Evolutionary conservation across 1,140 invertebrate genomes (phyloP), one percentile per base, ranked within the genome.

Genomic region (Wasmannia auropunctata): DNA sequence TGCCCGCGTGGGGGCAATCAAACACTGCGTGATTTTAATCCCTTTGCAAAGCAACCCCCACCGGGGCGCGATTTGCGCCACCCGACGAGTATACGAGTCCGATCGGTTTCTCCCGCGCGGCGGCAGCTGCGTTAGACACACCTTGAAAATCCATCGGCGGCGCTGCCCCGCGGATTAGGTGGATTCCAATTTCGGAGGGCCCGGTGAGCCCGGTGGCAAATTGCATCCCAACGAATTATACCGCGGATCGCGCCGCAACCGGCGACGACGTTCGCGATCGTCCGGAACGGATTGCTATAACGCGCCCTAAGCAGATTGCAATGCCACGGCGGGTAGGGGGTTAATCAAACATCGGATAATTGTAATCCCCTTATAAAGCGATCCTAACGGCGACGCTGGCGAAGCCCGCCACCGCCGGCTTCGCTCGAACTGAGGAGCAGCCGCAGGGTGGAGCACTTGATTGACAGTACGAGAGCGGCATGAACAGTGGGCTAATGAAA

Each of bases 401-500:
- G n/a, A 37, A 81, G 49, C 49, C 34, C 31, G 77, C 49, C 40
- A 79, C 56, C 67, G 63, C 65, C 56, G 65, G 80, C 43, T 65
- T 74, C 85, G 72, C 69, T 86, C 72, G 60, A 86, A 90, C 90
- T 87, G 83, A 87, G 90, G 87, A 88, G 87, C 63, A 86, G 90
- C 90, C 90, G 91, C 87, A 85, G 88, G 72, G 90, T 86, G 86
- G 76, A 90, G 89, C 90, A 92, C 91, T 94, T 95, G 94, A 95
- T 95, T 95, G 94, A 94, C 94, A 94, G 94, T 86, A 85, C 88
- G 89, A 83, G 90, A 93, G 89, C 83, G 88, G 90, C 88, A 93
- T 90, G 92, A 94, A 92, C 93, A 93, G 93, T 93, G 90, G 89
- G 91, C 93, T 94, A 94, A 95, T 95, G 93, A 94, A 95, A 94